phyloP scores from a whole-genome alignment of 2,113 vertebrate genomes.

The Monopterus albus region DNA sequence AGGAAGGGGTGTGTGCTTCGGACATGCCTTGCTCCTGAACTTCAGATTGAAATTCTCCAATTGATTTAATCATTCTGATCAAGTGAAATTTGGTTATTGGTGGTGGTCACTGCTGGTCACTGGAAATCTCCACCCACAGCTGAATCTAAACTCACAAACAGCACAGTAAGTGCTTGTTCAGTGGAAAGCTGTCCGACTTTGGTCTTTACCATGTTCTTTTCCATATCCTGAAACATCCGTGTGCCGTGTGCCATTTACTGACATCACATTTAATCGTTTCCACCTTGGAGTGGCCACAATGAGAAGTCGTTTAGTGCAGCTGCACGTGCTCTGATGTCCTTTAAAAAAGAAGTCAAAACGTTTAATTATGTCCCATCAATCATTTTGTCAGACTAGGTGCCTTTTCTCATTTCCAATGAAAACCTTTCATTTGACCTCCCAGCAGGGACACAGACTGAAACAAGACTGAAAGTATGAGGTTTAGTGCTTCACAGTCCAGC shows the following conservation, averaged over 20 bases:
- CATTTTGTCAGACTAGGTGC: constrained; percentile 27
- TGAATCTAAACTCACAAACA: too few relatives aligned
- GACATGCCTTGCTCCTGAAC: too few relatives aligned
- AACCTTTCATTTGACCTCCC: neutral
- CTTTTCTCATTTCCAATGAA: constrained; percentile 9
- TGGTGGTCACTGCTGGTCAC: too few relatives aligned
- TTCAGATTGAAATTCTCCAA: too few relatives aligned
- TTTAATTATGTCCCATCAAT: constrained; percentile 51
- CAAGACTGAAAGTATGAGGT: neutral
- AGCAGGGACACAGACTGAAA: neutral
- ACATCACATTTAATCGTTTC: constrained; percentile 4
- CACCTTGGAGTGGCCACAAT: neutral
- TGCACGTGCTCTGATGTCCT: constrained; percentile 41
- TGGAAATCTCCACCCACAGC: too few relatives aligned
- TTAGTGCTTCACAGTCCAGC: too few relatives aligned
- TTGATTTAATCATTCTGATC: too few relatives aligned
- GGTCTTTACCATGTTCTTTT: too few relatives aligned
- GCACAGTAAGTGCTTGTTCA: too few relatives aligned
- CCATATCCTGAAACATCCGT: too few relatives aligned
- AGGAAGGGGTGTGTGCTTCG: too few relatives aligned
- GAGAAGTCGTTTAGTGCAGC: constrained; percentile 19
- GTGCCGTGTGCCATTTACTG: neutral
- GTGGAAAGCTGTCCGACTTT: neutral
- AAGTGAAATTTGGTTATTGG: too few relatives aligned
- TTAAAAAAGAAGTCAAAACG: constrained; percentile 23